Percentiles rank a stretch among this genome's conserved stretches.
Conservation (phyloP, 2,113 vertebrate genomes). For the Nothobranchius kuhntae region DNA sequence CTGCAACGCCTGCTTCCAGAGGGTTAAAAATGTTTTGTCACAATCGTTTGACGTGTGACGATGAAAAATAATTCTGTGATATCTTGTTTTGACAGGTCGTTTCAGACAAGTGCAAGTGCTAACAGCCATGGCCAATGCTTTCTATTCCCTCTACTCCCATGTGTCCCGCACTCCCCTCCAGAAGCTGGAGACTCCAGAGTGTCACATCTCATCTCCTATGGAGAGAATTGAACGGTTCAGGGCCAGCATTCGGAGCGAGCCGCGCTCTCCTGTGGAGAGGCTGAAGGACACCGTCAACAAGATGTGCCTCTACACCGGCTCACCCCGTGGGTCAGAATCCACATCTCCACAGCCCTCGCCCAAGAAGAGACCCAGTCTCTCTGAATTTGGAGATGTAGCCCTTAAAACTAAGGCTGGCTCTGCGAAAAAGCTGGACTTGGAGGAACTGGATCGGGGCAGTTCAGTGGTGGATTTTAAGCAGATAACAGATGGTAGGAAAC, state of each 20-base stretch:
- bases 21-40: too few species aligned
- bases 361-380: slow-evolving; percentile 67
- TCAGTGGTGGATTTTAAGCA: slow-evolving; percentile 8
- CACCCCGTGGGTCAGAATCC: slow-evolving; percentile 45
- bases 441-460: background rate
- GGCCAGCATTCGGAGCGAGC: slow-evolving; percentile 64
- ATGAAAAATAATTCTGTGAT: background rate
- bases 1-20: too few species aligned
- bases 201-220: slow-evolving; percentile 72
- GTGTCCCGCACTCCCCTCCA: slow-evolving; percentile 88
- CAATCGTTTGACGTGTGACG: background rate
- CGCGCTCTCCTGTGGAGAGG: slow-evolving; percentile 81
- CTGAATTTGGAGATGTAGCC: slow-evolving; percentile 74
- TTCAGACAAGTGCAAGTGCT: slow-evolving; percentile 90
- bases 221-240: slow-evolving; percentile 68
- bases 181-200: slow-evolving; percentile 82
- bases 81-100: slow-evolving; percentile 78
- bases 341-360: slow-evolving; percentile 70
- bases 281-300: slow-evolving; percentile 87
- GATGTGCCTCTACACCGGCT: slow-evolving; percentile 86
- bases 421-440: slow-evolving; percentile 43
- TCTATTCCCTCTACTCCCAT: slow-evolving; percentile 91
- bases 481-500: background rate
- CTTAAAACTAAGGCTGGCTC: slow-evolving; percentile 43
- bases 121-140: slow-evolving; percentile 86